Percentiles rank a stretch among this genome's conserved stretches.
phyloP scores from a whole-genome alignment of 2,113 vertebrate genomes.

The Syrrhaptes paradoxus region DNA sequence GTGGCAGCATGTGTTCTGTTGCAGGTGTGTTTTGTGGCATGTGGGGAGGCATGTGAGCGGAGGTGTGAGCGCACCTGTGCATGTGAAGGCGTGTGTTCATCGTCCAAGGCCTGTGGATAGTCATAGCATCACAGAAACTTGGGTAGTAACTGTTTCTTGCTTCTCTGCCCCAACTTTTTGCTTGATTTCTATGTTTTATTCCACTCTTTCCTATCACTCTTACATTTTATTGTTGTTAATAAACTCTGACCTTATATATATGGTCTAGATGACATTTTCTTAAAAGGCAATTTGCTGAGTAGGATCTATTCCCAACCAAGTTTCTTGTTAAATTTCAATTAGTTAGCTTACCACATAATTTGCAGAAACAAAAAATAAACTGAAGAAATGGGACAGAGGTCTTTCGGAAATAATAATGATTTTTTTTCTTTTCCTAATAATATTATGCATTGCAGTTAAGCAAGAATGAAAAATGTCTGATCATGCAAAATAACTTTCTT shows the following conservation, averaged over 20 bases:
- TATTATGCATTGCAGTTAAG: neutral
- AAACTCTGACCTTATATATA: neutral
- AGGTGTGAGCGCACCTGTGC: too few species aligned
- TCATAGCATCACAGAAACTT: too few species aligned
- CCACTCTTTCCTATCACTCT: too few species aligned
- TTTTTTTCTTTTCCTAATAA: neutral
- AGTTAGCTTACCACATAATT: neutral
- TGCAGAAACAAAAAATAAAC: neutral
- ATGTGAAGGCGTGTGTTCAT: too few species aligned
- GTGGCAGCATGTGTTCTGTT: too few species aligned
- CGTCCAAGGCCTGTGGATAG: too few species aligned
- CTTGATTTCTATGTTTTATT: too few species aligned
- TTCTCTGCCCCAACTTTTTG: too few species aligned
- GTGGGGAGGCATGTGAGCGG: too few species aligned
- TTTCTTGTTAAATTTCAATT: neutral
- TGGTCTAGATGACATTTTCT: neutral
- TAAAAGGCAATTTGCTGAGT: neutral
- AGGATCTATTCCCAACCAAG: neutral
- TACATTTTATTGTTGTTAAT: too few species aligned
- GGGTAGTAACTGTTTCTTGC: too few species aligned
- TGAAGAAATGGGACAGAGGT: neutral
- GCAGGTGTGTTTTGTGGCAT: too few species aligned
- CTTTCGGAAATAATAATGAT: neutral
- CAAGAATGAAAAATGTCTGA: neutral
- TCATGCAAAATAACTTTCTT: neutral